These are phyloP conservation scores for Microctenopoma stevenorrisi DNA, from an alignment of 2,797 vertebrate species.

Conservation along the genomic window DNA sequence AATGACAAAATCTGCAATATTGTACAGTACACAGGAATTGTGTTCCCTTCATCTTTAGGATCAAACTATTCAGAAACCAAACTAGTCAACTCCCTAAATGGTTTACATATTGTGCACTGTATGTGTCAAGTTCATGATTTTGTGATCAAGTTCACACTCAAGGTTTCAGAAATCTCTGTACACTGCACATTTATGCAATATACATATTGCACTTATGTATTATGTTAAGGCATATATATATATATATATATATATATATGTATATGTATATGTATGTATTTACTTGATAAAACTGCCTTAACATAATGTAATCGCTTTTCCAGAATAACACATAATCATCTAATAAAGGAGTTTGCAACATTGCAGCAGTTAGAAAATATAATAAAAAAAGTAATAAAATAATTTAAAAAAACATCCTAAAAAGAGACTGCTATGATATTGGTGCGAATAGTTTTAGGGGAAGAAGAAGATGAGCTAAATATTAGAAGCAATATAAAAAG, in stretches of 20 bases:
- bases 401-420: too few species aligned
- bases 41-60: background rate
- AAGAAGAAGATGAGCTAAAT: background rate
- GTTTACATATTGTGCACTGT: background rate
- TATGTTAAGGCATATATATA: too few species aligned
- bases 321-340: background rate
- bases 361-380: too few species aligned
- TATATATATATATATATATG: too few species aligned
- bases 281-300: background rate
- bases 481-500: background rate
- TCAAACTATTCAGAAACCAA: background rate
- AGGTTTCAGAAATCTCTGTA: background rate
- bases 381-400: too few species aligned
- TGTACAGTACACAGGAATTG: background rate
- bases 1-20: background rate
- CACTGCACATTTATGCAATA: background rate
- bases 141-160: too few species aligned
- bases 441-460: too few species aligned
- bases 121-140: background rate
- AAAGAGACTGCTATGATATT: too few species aligned
- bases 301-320: constrained; percentile 5
- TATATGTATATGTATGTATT: too few species aligned
- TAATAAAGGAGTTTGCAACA: too few species aligned
- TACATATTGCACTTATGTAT: too few species aligned
- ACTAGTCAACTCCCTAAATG: background rate